phyloP scores from a whole-genome alignment of 2,797 vertebrate genomes.

The Threskiornis aethiopicus region DNA sequence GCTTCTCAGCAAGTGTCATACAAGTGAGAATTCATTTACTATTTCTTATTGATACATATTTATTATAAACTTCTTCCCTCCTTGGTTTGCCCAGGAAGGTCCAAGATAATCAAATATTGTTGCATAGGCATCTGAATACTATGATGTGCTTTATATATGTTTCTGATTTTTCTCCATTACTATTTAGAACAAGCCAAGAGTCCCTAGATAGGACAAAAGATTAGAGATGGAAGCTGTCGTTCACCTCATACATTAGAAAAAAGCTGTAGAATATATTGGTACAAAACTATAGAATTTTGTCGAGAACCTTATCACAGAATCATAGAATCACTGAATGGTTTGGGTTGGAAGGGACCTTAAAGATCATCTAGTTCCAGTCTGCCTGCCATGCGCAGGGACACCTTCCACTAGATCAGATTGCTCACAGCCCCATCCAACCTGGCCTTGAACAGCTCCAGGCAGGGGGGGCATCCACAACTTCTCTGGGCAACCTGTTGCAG shows the following conservation, averaged over 20 bases:
- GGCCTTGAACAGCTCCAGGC: not conserved
- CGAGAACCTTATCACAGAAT: not conserved
- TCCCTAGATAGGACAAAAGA: not conserved
- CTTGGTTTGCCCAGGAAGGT: not conserved
- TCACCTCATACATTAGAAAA: not conserved
- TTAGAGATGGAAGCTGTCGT: not conserved
- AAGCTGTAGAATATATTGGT: not conserved
- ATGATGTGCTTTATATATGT: not conserved
- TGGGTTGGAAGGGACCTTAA: not conserved
- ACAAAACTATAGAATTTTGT: not conserved
- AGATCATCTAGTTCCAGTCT: not conserved
- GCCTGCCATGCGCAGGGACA: not conserved
- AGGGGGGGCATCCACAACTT: not conserved
- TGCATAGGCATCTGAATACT: not conserved
- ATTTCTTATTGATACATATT: not conserved
- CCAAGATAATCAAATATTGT: not conserved
- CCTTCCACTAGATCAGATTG: too few species aligned
- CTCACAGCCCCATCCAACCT: not conserved
- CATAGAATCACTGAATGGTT: not conserved
- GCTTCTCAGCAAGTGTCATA: not conserved
- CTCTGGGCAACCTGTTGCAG: not conserved
- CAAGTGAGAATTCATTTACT: not conserved
- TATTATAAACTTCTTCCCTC: not conserved
- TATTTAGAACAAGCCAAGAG: not conserved
- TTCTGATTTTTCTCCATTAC: not conserved